Conservation (phyloP, 2,888 invertebrate species). For the Temnothorax unifasciatus region DNA sequence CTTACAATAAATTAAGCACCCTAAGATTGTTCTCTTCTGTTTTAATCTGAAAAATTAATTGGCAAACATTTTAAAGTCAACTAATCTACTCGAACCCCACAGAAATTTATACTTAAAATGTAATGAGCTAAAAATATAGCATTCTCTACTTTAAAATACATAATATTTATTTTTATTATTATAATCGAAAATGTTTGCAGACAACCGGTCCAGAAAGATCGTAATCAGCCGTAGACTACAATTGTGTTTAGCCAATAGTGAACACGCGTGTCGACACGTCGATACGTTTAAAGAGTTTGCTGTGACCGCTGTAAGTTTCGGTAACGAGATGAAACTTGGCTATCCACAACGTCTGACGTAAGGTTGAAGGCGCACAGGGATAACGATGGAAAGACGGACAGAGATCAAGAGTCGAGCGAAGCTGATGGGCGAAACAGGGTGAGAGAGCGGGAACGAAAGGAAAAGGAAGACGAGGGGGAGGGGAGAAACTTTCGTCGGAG, state of each 20-base stretch:
- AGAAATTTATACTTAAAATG: background rate
- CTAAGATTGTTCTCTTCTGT: background rate
- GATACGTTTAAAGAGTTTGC: slow-evolving; percentile 68
- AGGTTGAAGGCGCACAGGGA: slow-evolving; percentile 49
- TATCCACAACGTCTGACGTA: slow-evolving; percentile 50
- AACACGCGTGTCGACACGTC: background rate
- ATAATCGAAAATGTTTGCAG: background rate
- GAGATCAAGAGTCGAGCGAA: slow-evolving; percentile 51
- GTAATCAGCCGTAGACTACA: background rate
- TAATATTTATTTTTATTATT: slow-evolving; percentile 6
- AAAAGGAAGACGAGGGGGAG: background rate
- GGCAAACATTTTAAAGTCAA: background rate
- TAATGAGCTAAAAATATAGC: background rate
- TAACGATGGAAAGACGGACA: slow-evolving; percentile 32
- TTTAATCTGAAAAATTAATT: slow-evolving; percentile 14
- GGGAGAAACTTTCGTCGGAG: slow-evolving; percentile 26
- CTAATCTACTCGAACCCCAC: background rate
- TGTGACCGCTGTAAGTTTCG: slow-evolving; percentile 74
- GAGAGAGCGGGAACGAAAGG: slow-evolving; percentile 30
- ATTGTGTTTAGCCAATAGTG: background rate
- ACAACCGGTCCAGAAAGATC: background rate
- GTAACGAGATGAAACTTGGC: slow-evolving; percentile 80
- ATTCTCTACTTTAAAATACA: background rate
- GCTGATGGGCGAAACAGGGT: slow-evolving; percentile 12
- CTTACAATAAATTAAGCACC: background rate